Base-by-base conservation (phyloP, 2,113 vertebrate species). In the Corythornis cristatus region DNA sequence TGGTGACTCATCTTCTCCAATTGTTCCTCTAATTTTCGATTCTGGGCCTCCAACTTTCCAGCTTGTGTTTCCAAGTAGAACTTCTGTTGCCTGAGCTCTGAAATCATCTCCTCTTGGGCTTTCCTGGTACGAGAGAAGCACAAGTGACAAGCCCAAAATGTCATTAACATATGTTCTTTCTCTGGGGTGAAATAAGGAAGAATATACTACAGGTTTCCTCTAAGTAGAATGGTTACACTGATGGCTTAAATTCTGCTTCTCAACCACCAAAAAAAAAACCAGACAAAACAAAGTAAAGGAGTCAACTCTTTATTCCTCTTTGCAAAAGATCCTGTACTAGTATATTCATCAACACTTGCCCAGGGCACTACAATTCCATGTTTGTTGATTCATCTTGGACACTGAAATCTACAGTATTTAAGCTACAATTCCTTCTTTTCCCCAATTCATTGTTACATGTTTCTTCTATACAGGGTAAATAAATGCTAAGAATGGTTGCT, bases 21-120 rank as follows among this genome's bases (percentile, higher is more conserved):
- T 93, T 99, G 99, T 77, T 99, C 99, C 94, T 99, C 99, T 96
- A 99, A 98, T 96, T 99, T 99, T 89, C 98, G 98, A 94, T 99
- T 99, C 97, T 99, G 99, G 81, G 99, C 99, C 92, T 99, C 99
- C 93, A 99, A 93, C 93, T 99, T 99, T 37, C 99, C 99, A 17
- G 99, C 99, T 96, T 99, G 99, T 13, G 99, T 99, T 96, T 99
- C 99, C 97, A 99, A 97, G 97, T 99, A 99, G 97, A 99, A 99
- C 96, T 99, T 99, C 98, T 99, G 99, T 93, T 99, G 99, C 66
- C 99, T 98, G 71, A 99, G 99, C 96, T 99, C 99, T 71, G 99
- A 99, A 96, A 99, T 99, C 99, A 99, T 99, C 96, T 99, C 99
- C 93, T 99, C 99, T 93, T 99, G 99, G 88, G 99, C 99, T 99